Base-by-base conservation (phyloP, 2,797 vertebrate genomes). In the Cossypha heuglini region DNA sequence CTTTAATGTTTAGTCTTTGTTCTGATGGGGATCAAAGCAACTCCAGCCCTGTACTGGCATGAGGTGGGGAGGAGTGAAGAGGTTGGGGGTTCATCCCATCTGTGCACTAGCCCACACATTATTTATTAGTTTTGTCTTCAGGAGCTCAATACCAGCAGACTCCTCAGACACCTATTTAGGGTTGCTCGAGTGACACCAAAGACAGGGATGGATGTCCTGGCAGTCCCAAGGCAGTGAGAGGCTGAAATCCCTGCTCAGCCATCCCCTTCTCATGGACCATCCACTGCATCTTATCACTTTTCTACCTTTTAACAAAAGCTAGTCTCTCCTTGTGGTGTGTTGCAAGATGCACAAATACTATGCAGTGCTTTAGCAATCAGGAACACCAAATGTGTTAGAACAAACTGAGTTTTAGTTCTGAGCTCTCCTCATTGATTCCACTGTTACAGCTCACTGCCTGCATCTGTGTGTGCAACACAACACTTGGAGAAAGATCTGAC, bases 11-110 rank as follows among this genome's bases (percentile, higher is more conserved):
- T 62, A 78, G 74, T 63, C 90, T 95, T 92, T 80, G 92, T 90
- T 92, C 87, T 67, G 63, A 58, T n/a, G 62, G 35, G 62, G 91
- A 97, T 97, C 95, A 96, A 97, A 98, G 96, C 7, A 2, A 45
- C 63, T 67, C n/a, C 61, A 58, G 83, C 54, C 59, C 22, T 22
- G 33, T 16, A 40, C 3, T 37, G 35, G 85, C 28, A 51, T 5
- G 13, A 55, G 45, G n/a, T 16, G 51, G 62, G 54, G 49, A 86
- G 35, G 21, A 37, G 37, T 31, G 52, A 54, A 43, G 45, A 83
- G 28, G 49, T 0, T 40, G 33, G 9, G n/a, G 13, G 6, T 6
- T 62, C 54, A 77, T 82, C 49, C 46, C 25, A 76, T 58, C 68
- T 74, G 35, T 35, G 62, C 45, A 54, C 64, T 26, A 48, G 64